Conservation (phyloP, 2,113 vertebrate species). For the Datnioides undecimradiatus region DNA sequence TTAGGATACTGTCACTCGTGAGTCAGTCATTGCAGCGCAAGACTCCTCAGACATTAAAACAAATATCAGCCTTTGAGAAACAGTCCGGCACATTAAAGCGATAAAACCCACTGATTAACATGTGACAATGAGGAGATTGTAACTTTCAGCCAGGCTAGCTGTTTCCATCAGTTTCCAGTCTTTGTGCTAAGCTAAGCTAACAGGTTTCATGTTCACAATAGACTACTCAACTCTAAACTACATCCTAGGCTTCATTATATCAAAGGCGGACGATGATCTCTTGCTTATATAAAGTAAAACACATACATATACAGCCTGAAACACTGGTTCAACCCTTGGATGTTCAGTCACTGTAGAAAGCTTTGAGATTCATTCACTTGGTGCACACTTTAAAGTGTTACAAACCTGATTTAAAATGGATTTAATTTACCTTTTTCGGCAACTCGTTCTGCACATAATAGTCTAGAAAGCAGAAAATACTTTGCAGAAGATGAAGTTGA, state of each 20-base stretch:
- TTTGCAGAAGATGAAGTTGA: too few relatives aligned
- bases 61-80: not conserved
- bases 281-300: not conserved
- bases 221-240: too few relatives aligned
- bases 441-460: not conserved
- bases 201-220: too few relatives aligned
- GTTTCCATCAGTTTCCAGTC: too few relatives aligned
- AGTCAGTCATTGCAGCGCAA: too few relatives aligned
- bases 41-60: too few relatives aligned
- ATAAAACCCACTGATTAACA: too few relatives aligned
- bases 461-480: too few relatives aligned
- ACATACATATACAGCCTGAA: not conserved
- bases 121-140: too few relatives aligned
- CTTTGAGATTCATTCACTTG: not conserved
- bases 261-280: not conserved
- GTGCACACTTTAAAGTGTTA: not conserved
- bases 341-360: not conserved
- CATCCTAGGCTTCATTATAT: not conserved
- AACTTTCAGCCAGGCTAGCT: not conserved
- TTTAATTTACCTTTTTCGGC: not conserved
- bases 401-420: not conserved
- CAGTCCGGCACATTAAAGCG: not conserved
- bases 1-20: not conserved
- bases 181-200: too few relatives aligned
- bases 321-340: slow-evolving; percentile 13